Evolutionary conservation across 2,797 vertebrate species (phyloP), one percentile per base, ranked within the genome.

Genomic region (Melanotaenia parkinsoni): DNA sequence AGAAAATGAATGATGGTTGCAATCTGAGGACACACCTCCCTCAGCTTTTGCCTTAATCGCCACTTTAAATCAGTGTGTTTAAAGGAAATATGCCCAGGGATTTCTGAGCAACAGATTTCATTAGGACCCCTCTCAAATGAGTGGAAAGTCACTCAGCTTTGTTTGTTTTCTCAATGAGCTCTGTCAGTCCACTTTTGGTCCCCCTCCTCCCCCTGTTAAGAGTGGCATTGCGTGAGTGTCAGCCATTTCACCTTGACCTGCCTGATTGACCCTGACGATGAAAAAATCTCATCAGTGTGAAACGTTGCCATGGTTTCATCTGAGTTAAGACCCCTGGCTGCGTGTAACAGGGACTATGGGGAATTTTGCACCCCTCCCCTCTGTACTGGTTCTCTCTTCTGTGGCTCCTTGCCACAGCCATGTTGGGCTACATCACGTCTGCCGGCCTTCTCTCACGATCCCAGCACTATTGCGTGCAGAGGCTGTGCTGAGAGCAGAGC

Each of bases 391-490:
- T 70, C 70, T 68, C 70, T 85, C 76, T 58, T 74, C 81, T 24
- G 53, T 78, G 78, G 83, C 82, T 86, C 61, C 83, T 77, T 61
- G 79, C 77, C 77, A 58, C 78, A 50, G 83, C 80, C 77, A 70
- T 83, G 81, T 82, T 85, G 82, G 74, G 77, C 79, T 80, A 82
- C 89, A 79, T 81, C 82, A 72, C 59, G 78, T 89, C 89, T 80
- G 80, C 87, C 9, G 74, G 79, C 85, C 85, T 76, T 88, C 83
- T 91, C 89, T 86, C 91, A 89, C 86, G 38, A 89, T 79, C 83
- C 60, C 81, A 24, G 86, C 80, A 75, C 86, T 74, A 77, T 93
- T 84, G 93, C 93, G 93, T 94, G 93, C 90, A 80, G 89, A 92
- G 86, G 79, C 84, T 70, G 71, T 63, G n/a, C 83, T 54, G 85